A percentile compares a stretch with the other conserved stretches of the same genome.
These are phyloP conservation scores for Triplophysa bombifrons DNA, from an alignment of 2,797 vertebrate species.

Conservation along the genomic window DNA sequence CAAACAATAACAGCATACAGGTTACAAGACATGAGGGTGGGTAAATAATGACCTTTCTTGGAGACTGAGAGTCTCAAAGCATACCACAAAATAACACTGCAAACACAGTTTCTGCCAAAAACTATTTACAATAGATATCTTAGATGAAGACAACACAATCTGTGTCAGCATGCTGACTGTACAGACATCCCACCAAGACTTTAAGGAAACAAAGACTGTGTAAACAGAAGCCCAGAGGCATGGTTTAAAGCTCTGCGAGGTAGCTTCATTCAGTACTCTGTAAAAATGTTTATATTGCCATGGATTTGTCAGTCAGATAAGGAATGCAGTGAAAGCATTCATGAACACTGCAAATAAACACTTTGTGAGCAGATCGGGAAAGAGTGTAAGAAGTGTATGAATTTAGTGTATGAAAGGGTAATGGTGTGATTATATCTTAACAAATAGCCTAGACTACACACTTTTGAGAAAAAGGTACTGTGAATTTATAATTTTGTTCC, in stretches of 20 bases:
- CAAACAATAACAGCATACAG: neutral
- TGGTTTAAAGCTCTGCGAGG: neutral
- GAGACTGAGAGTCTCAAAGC: neutral
- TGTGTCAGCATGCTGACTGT: slow-evolving; percentile 17
- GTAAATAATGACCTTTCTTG: too few species aligned
- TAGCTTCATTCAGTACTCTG: neutral
- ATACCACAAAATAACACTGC: slow-evolving; percentile 28
- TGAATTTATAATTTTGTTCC: too few species aligned
- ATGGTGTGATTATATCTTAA: too few species aligned
- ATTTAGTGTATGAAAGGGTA: too few species aligned
- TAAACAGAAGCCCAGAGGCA: slow-evolving; percentile 2
- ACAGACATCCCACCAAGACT: slow-evolving; percentile 14
- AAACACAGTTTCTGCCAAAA: slow-evolving; percentile 30
- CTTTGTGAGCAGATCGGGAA: slow-evolving; percentile 13
- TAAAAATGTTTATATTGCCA: neutral
- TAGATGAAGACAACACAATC: slow-evolving; percentile 7
- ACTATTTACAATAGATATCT: slow-evolving; percentile 35
- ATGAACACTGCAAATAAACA: slow-evolving; percentile 12
- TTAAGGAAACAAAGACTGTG: neutral
- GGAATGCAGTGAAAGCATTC: slow-evolving; percentile 9
- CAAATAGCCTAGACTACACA: too few species aligned
- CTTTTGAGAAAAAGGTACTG: too few species aligned
- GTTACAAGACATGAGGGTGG: neutral
- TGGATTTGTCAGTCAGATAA: slow-evolving; percentile 7
- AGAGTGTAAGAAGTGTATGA: neutral